Percentiles rank a stretch among this genome's conserved stretches.
Evolutionary conservation across 2,888 invertebrate species (phyloP).

Genomic region (Tethea ocularis): DNA sequence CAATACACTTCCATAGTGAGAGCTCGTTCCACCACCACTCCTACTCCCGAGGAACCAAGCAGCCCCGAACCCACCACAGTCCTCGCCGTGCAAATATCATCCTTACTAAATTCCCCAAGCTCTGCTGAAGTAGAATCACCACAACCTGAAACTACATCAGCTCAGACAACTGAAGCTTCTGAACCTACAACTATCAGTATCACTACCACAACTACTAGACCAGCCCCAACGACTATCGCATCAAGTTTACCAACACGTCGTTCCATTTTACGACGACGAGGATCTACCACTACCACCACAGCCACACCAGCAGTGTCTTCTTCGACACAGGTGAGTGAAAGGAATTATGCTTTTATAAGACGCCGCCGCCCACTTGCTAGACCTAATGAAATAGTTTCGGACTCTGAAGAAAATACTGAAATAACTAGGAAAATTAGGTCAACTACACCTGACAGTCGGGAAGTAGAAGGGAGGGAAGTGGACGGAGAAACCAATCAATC

Average conservation of each 20-base stretch:
- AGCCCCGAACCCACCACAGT: constrained; percentile 71
- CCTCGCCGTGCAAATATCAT: constrained; percentile 75
- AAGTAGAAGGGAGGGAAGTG: constrained; percentile 48
- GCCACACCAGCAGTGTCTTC: constrained; percentile 52
- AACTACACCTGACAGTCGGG: constrained; percentile 77
- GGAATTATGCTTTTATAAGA: constrained; percentile 76
- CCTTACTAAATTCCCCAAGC: constrained; percentile 66
- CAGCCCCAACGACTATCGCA: constrained; percentile 45
- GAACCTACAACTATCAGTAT: constrained; percentile 47
- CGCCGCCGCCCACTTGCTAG: constrained; percentile 68
- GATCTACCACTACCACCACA: constrained; percentile 50
- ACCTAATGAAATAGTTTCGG: constrained; percentile 71
- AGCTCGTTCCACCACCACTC: constrained; percentile 59
- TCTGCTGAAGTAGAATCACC: constrained; percentile 42
- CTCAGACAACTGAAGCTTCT: constrained; percentile 46
- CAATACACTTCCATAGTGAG: constrained; percentile 72
- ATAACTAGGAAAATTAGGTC: constrained; percentile 71
- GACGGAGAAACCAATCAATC: constrained; percentile 37
- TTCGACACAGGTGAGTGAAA: constrained; percentile 82
- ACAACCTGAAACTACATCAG: constrained; percentile 46
- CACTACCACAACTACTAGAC: constrained; percentile 47
- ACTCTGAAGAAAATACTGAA: constrained; percentile 56
- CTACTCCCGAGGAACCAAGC: constrained; percentile 47
- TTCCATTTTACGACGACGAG: constrained; percentile 52
- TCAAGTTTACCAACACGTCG: constrained; percentile 50